Evolutionary conservation across 1,140 invertebrate genomes (phyloP).

Genomic region (Bradysia coprophila): DNA sequence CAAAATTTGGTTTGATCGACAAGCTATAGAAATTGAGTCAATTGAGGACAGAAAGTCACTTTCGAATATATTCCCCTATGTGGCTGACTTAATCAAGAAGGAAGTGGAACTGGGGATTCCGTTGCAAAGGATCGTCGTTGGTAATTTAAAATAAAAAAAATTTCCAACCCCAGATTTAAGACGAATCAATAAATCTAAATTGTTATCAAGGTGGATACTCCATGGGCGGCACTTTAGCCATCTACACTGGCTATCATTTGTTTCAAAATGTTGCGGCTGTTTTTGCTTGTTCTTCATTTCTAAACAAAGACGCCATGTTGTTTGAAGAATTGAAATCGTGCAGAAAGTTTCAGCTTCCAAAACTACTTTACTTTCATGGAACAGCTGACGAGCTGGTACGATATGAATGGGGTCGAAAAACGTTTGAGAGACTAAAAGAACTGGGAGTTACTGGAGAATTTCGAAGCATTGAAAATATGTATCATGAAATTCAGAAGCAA

Average conservation of each 20-base stretch:
- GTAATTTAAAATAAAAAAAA: too few species aligned
- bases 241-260: slow-evolving; percentile 43
- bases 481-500: too few species aligned
- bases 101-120: too few species aligned
- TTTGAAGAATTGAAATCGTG: slow-evolving; percentile 28
- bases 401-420: slow-evolving; percentile 29
- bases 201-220: slow-evolving; percentile 44
- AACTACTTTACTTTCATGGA: slow-evolving; percentile 28
- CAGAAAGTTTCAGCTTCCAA: slow-evolving; percentile 7
- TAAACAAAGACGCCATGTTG: slow-evolving; percentile 43
- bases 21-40: too few species aligned
- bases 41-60: too few species aligned
- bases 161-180: too few species aligned
- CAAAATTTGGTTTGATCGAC: too few species aligned
- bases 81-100: too few species aligned
- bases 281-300: slow-evolving; percentile 50
- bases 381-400: slow-evolving; percentile 33
- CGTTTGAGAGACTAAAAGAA: slow-evolving; percentile 24
- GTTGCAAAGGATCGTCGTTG: too few species aligned
- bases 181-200: too few species aligned
- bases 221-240: slow-evolving; percentile 50
- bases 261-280: slow-evolving; percentile 39
- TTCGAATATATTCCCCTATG: too few species aligned
- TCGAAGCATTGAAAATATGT: slow-evolving; percentile 22
- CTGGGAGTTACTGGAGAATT: slow-evolving; percentile 31